Evolutionary conservation across 2,888 invertebrate genomes (phyloP), one percentile per base, ranked within the genome.

Genomic region (Erebia aethiops): DNA sequence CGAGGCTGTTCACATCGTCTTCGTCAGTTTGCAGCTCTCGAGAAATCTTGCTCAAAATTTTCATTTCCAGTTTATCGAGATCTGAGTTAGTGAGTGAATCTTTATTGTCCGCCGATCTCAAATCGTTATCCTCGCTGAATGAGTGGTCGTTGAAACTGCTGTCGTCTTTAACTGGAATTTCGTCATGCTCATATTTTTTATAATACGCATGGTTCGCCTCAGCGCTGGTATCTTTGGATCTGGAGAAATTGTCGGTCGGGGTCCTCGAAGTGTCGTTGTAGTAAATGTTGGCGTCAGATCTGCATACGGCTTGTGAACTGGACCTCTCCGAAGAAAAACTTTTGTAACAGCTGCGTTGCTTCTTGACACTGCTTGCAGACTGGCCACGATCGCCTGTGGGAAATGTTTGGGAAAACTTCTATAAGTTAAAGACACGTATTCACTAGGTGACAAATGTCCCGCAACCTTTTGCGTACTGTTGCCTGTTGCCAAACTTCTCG

Each of bases 181-280:
- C 86, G 64, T 91, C 89, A 61, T 86, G 84, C 52, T 88, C 87
- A 64, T 88, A 90, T 71, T 81, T 84, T 76, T 89, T 90, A 68
- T 89, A 89, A 76, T 88, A 89, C 26, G 16, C 67, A 43, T 18
- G n/a, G 21, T 13, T 46, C 11, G 18, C 18, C 26, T 18, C 57
- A 9, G 16, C 26, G 41, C 21, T 18, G 10, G 18, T 26, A 13
- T 61, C 51, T 18, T 70, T 54, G 18, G 57, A 46, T 61, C 41
- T 61, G 7, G 16, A 21, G 26, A 16, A 60, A 35, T 35, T 51
- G 18, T 26, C 58, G 35, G n/a, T 58, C 35, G 5, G 2, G 26
- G 41, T 60, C 10, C 9, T 51, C 16, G 35, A 58, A 41, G 67
- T 61, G 26, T 56, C 21, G 49, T 57, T 58, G 14, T 56, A 46